phyloP scores from a whole-genome alignment of 1,140 invertebrate species.

The Bombus polaris region DNA sequence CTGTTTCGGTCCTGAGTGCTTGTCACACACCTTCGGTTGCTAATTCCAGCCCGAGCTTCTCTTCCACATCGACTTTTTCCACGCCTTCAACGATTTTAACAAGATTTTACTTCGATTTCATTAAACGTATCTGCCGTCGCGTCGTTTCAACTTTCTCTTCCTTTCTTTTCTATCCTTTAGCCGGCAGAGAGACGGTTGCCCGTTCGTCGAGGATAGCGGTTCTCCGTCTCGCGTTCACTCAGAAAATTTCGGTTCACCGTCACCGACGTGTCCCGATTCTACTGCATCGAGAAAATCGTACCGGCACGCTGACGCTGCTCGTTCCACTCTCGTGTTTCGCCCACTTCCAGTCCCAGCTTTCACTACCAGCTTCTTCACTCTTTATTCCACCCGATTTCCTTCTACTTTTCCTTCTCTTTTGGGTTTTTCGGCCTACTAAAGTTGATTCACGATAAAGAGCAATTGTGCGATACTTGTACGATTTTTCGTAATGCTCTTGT shows the following conservation, averaged over 20 bases:
- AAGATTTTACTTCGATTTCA: neutral
- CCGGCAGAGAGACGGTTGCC: neutral
- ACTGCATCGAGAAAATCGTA: neutral
- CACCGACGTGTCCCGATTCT: slow-evolving; percentile 16
- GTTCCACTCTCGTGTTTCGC: neutral
- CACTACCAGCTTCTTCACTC: neutral
- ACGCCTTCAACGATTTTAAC: neutral
- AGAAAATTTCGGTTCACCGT: neutral
- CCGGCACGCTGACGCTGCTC: slow-evolving; percentile 26
- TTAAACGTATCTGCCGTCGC: neutral
- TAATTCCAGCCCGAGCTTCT: neutral
- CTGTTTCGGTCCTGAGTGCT: neutral
- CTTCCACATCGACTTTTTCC: neutral
- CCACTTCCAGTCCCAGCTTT: neutral
- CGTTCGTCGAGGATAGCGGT: neutral
- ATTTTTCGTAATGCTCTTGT: neutral
- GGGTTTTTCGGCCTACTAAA: neutral
- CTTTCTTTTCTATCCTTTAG: neutral
- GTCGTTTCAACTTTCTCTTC: neutral
- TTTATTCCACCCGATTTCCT: neutral
- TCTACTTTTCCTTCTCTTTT: neutral
- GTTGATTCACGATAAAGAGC: neutral
- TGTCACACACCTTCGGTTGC: neutral
- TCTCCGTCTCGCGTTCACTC: neutral
- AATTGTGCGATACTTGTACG: too few species aligned